Evolutionary conservation across 2,797 vertebrate species (phyloP).

Genomic region (Synanceia verrucosa): DNA sequence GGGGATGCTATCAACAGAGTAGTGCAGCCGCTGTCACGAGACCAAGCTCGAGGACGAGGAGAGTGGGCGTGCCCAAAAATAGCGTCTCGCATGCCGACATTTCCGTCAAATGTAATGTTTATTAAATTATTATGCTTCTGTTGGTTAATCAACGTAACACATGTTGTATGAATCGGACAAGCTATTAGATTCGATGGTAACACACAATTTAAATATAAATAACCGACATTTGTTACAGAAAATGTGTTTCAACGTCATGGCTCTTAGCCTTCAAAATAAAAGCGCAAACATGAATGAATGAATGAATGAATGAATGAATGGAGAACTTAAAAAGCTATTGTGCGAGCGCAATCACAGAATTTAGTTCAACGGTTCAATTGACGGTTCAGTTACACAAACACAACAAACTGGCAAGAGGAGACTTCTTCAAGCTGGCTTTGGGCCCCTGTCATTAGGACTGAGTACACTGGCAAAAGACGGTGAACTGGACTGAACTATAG

Average conservation of each 20-base stretch:
- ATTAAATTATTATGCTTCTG: not conserved
- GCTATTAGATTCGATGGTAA: rapidly evolving
- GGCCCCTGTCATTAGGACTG: not conserved
- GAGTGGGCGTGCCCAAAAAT: constrained; percentile 41
- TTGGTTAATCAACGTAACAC: not conserved
- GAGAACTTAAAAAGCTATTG: no score
- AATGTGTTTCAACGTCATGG: not conserved
- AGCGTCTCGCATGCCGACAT: not conserved
- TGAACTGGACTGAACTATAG: not conserved
- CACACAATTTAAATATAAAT: rapidly evolving
- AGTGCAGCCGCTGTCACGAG: constrained; percentile 43
- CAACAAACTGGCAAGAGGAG: not conserved
- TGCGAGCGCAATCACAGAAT: no score
- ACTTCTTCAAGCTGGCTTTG: not conserved
- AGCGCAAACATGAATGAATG: not conserved
- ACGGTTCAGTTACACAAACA: not conserved
- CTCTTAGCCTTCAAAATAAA: constrained; percentile 52
- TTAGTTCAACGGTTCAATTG: no score
- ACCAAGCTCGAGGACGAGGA: constrained; percentile 4
- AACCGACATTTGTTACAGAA: not conserved
- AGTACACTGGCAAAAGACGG: not conserved
- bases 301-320: no score
- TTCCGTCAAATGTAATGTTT: not conserved
- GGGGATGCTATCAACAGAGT: not conserved
- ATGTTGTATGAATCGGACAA: rapidly evolving